Conservation (phyloP, 2,888 invertebrate species). For the Cerceris ruficornis region DNA sequence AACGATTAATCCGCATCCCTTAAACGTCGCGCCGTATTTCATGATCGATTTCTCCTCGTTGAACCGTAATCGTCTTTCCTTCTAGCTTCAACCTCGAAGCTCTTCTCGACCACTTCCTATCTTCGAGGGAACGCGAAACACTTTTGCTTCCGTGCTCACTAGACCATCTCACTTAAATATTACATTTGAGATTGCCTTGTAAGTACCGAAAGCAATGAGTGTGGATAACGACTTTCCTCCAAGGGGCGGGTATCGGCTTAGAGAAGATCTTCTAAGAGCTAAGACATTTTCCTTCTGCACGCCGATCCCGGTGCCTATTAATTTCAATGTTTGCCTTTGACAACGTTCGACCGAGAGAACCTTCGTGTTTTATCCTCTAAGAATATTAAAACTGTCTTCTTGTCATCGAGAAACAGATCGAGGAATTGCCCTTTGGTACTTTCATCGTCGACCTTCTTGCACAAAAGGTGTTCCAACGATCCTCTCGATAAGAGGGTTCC, state of each 20-base stretch:
- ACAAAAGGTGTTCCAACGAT: too few relatives aligned
- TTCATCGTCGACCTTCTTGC: neutral
- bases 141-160: neutral
- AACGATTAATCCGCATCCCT: neutral
- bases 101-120: neutral
- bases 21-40: neutral
- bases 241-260: neutral
- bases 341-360: constrained; percentile 25
- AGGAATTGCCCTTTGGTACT: constrained; percentile 17
- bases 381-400: constrained; percentile 50
- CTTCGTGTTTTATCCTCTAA: constrained; percentile 32
- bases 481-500: too few relatives aligned
- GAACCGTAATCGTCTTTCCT: neutral
- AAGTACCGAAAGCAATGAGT: constrained; percentile 15
- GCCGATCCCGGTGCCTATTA: constrained; percentile 44
- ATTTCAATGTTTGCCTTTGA: constrained; percentile 66
- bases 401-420: constrained; percentile 29
- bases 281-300: neutral
- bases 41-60: constrained; percentile 21
- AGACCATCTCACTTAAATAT: constrained; percentile 9
- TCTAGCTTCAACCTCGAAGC: neutral
- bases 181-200: neutral
- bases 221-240: constrained; percentile 29
- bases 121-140: neutral
- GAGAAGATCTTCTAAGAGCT: neutral